Percentiles rank a stretch among this genome's conserved stretches.
phyloP scores from a whole-genome alignment of 2,113 vertebrate genomes.

The Sceloporus tristichus region DNA sequence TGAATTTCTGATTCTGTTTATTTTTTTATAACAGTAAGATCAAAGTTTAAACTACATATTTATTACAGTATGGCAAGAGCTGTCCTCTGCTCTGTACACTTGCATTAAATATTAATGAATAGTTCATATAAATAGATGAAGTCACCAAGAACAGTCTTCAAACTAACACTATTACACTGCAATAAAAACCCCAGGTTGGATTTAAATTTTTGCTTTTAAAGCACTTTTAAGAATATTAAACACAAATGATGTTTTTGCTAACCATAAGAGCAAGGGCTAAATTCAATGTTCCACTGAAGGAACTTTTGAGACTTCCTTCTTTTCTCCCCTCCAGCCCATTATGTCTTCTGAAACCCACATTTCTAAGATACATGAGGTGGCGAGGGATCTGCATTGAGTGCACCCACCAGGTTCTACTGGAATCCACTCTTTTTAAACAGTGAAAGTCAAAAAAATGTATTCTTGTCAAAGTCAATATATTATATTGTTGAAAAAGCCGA shows the following conservation, averaged over 20 bases:
- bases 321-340: no score
- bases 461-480: not conserved
- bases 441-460: no score
- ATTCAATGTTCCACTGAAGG: no score
- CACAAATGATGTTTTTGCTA: not conserved
- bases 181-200: slow-evolving; percentile 13
- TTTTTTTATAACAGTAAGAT: not conserved
- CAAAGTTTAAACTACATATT: not conserved
- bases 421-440: no score
- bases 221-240: slow-evolving; percentile 33
- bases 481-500: slow-evolving; percentile 28
- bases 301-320: no score
- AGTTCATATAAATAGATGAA: slow-evolving; percentile 5
- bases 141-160: not conserved
- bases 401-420: no score
- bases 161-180: not conserved
- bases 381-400: no score
- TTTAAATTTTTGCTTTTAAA: not conserved
- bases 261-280: not conserved
- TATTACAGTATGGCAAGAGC: not conserved
- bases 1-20: not conserved
- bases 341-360: no score
- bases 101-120: slow-evolving; percentile 15
- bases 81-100: not conserved
- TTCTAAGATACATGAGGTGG: no score